Conservation (phyloP, 2,113 vertebrate species). For the Lontra canadensis region DNA sequence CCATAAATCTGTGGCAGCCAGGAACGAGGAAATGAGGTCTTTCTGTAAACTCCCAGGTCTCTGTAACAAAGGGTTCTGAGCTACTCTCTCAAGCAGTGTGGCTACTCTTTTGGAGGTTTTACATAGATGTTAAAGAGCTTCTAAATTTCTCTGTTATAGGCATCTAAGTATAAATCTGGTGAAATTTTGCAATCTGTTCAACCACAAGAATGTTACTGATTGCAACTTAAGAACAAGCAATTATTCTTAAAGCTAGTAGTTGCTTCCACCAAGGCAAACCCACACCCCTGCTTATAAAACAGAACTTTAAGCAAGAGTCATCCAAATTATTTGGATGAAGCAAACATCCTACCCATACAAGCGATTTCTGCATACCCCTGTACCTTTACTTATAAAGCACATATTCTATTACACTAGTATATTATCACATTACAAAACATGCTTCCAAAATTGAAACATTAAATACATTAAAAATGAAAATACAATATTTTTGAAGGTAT, state of each 20-base stretch:
- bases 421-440: not conserved
- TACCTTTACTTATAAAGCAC: not conserved
- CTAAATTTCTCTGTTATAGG: not conserved
- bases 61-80: not conserved
- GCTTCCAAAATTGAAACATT: slow-evolving; percentile 7
- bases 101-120: not conserved
- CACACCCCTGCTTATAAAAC: not conserved
- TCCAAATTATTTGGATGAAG: not conserved
- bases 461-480: slow-evolving; percentile 1
- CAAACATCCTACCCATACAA: not conserved
- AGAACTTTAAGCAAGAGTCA: not conserved
- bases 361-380: not conserved
- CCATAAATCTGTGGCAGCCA: not conserved
- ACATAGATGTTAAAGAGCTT: not conserved
- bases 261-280: not conserved
- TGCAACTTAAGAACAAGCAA: not conserved
- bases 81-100: not conserved
- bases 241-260: not conserved
- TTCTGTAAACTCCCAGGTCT: not conserved
- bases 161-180: slow-evolving; percentile 28
- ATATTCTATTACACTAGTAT: not conserved
- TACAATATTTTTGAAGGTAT: not conserved
- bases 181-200: slow-evolving; percentile 40
- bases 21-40: not conserved
- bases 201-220: not conserved